A percentile compares a stretch with the other conserved stretches of the same genome.
Conservation (phyloP, 2,888 invertebrate genomes). For the Scaptomyza reducta region DNA sequence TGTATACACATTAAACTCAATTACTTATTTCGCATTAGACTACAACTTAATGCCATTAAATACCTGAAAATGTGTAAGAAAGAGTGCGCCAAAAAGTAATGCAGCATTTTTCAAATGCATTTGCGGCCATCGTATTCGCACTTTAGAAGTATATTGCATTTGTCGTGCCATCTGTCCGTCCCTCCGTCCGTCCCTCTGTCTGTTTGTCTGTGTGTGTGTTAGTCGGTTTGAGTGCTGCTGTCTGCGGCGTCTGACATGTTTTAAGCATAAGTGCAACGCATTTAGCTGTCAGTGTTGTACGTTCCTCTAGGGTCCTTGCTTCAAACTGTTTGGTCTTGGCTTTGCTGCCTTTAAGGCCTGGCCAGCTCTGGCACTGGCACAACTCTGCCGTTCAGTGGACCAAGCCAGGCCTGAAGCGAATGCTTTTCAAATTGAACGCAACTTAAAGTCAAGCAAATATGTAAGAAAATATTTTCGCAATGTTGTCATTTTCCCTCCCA, state of each 20-base stretch:
- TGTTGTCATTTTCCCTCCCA: conserved; percentile 17
- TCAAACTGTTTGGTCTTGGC: conserved; percentile 49
- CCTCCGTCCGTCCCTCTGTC: too few relatives aligned
- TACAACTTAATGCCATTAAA: conserved; percentile 6
- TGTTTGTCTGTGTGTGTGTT: conserved; percentile 19
- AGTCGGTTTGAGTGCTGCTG: conserved; percentile 71
- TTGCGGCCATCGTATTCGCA: not conserved
- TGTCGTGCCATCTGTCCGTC: conserved; percentile 14
- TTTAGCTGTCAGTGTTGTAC: conserved; percentile 72
- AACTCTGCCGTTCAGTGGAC: conserved; percentile 41
- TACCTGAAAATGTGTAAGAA: not conserved
- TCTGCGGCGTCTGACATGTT: conserved; percentile 73
- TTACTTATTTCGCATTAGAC: too few relatives aligned
- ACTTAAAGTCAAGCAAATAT: conserved; percentile 65
- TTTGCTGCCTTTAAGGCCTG: conserved; percentile 64
- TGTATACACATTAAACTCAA: too few relatives aligned
- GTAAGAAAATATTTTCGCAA: conserved; percentile 44
- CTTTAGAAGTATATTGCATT: conserved; percentile 28
- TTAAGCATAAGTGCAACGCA: conserved; percentile 79
- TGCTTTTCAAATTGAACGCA: conserved; percentile 57
- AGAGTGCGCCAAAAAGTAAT: conserved; percentile 36
- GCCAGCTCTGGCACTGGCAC: conserved; percentile 7
- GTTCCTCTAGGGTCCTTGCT: conserved; percentile 20
- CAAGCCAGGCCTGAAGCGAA: conserved; percentile 31
- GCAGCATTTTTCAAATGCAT: conserved; percentile 40